phyloP scores from a whole-genome alignment of 2,797 vertebrate genomes.

The Cirrhinus mrigala region DNA sequence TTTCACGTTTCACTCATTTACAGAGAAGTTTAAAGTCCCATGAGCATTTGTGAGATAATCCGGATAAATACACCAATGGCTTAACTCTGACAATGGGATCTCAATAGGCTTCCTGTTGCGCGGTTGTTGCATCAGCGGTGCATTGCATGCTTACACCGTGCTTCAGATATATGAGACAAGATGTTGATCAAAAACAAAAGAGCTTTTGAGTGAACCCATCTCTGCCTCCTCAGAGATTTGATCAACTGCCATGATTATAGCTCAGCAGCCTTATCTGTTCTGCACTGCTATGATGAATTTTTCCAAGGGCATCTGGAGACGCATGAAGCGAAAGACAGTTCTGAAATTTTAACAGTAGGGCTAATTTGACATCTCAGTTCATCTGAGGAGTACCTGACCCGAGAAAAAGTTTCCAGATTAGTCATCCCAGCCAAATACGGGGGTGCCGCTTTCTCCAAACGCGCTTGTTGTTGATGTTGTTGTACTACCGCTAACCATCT shows the following conservation, averaged over 20 bases:
- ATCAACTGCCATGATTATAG: conserved; percentile 61
- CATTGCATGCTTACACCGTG: conserved; percentile 23
- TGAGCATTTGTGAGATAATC: conserved; percentile 28
- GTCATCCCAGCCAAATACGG: not conserved
- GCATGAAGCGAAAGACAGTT: conserved; percentile 1
- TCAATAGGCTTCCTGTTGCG: conserved; percentile 50
- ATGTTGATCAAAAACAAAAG: conserved; percentile 61
- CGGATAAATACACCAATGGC: conserved; percentile 26
- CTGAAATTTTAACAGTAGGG: conserved; percentile 43
- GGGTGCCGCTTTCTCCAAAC: not conserved
- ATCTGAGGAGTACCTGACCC: conserved; percentile 21
- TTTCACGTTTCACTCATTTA: conserved; percentile 24
- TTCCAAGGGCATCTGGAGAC: conserved; percentile 45
- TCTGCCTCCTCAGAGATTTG: conserved; percentile 50
- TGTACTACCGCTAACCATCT: conserved; percentile 1
- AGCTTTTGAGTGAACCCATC: conserved; percentile 58
- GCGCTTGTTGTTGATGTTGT: not conserved
- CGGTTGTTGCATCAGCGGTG: conserved; percentile 57
- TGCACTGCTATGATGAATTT: conserved; percentile 46
- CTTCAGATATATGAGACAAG: conserved; percentile 48
- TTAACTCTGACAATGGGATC: conserved; percentile 34
- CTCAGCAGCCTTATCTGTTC: conserved; percentile 46
- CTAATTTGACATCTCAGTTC: conserved; percentile 46
- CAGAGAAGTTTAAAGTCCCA: conserved; percentile 21
- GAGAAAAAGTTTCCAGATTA: not conserved